Conservation (phyloP, 2,888 invertebrate species). For the Arenicola marina region DNA sequence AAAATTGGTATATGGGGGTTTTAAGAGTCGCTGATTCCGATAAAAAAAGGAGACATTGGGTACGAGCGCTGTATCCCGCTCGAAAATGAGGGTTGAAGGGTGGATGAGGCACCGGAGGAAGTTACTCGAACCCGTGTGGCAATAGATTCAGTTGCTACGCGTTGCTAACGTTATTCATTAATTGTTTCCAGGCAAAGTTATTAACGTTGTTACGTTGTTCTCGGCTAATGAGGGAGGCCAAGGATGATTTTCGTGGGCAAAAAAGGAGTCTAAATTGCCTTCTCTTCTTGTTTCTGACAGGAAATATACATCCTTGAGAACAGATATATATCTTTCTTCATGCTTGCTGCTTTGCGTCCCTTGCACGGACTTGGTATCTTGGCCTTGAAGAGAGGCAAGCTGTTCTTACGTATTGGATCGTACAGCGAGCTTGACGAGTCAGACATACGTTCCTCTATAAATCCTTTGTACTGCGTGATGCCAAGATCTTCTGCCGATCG, state of each 20-base stretch:
- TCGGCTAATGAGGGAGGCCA: slow-evolving; percentile 3
- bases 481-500: background rate
- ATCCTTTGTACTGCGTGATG: background rate
- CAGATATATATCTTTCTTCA: background rate
- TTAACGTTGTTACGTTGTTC: too few species aligned
- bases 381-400: background rate
- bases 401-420: background rate
- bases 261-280: background rate
- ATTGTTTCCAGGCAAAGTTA: too few species aligned
- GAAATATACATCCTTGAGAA: background rate
- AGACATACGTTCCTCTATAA: background rate
- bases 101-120: too few species aligned
- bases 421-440: background rate
- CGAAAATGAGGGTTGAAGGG: too few species aligned
- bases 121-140: too few species aligned
- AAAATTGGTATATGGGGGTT: too few species aligned
- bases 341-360: background rate
- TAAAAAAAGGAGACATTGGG: too few species aligned
- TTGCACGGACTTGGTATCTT: background rate
- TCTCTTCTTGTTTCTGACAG: background rate
- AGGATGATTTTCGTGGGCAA: background rate
- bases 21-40: too few species aligned
- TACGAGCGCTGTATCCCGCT: too few species aligned
- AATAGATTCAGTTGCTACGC: too few species aligned
- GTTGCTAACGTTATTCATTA: too few species aligned